A percentile compares a stretch with the other conserved stretches of the same genome.
These are phyloP conservation scores for Nephrotoma guestfalica DNA, from an alignment of 2,888 invertebrate species.

Conservation along the genomic window DNA sequence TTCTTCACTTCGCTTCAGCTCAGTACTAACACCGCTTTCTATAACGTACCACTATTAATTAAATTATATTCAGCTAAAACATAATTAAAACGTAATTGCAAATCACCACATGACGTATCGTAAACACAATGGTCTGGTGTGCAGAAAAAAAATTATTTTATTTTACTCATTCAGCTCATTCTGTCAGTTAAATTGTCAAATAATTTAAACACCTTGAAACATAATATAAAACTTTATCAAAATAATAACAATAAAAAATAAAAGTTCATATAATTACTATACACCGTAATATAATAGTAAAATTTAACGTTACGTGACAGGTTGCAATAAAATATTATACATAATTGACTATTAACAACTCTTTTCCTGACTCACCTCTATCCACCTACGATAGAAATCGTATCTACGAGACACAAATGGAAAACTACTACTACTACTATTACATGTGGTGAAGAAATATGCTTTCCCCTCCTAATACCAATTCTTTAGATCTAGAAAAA, in stretches of 20 bases:
- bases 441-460: neutral
- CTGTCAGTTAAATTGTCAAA: neutral
- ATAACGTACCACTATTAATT: too few species aligned
- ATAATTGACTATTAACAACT: neutral
- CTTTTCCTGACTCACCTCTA: neutral
- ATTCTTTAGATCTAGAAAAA: neutral
- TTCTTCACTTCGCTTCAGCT: too few species aligned
- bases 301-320: neutral
- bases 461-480: neutral
- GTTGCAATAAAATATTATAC: neutral
- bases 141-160: too few species aligned
- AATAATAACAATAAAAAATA: neutral
- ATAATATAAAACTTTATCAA: neutral
- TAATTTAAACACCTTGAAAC: neutral
- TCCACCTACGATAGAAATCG: neutral
- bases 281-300: neutral
- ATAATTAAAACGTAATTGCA: too few species aligned
- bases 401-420: neutral
- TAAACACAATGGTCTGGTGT: too few species aligned
- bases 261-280: neutral
- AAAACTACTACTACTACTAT: neutral
- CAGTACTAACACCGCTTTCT: too few species aligned
- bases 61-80: too few species aligned
- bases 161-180: too few species aligned
- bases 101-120: too few species aligned